Conservation (phyloP, 2,113 vertebrate species). For the Dolichallabes microphthalmus region DNA sequence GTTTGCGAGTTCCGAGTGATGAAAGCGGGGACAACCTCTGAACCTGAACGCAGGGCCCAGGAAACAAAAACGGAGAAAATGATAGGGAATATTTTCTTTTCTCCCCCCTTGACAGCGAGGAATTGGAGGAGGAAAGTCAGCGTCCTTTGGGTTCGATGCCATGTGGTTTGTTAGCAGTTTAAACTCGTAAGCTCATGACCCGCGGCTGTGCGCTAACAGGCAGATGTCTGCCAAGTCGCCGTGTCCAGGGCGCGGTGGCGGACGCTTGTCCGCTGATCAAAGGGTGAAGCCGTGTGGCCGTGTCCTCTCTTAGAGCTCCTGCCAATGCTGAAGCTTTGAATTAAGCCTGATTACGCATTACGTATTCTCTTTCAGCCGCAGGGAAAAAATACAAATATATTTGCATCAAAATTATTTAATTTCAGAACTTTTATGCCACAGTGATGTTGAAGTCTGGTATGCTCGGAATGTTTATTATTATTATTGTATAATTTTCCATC, state of each 20-base stretch:
- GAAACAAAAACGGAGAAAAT: constrained; percentile 42
- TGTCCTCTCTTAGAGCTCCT: constrained; percentile 28
- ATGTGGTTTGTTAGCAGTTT: constrained; percentile 42
- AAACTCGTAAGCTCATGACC: constrained; percentile 34
- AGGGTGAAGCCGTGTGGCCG: constrained; percentile 45
- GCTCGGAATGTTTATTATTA: not conserved
- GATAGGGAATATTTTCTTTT: constrained; percentile 30
- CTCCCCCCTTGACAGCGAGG: not conserved
- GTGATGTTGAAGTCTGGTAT: not conserved
- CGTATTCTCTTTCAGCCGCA: constrained; percentile 9
- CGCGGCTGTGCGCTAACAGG: constrained; percentile 56
- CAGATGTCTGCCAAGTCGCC: constrained; percentile 49
- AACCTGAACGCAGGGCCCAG: constrained; percentile 40
- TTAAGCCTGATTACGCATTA: constrained; percentile 28
- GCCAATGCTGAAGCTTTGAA: constrained; percentile 33
- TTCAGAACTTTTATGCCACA: not conserved
- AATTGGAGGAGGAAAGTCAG: not conserved
- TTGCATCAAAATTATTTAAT: not conserved
- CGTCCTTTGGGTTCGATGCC: constrained; percentile 16
- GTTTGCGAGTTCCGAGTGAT: constrained; percentile 51
- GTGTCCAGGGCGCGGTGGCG: constrained; percentile 50
- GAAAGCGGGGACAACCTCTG: constrained; percentile 54
- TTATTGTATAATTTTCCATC: not conserved
- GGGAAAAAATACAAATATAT: not conserved
- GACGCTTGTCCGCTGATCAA: constrained; percentile 52